These are phyloP conservation scores for Leptinotarsa undecemlineata DNA, from an alignment of 1,140 invertebrate species.

Conservation along the genomic window DNA sequence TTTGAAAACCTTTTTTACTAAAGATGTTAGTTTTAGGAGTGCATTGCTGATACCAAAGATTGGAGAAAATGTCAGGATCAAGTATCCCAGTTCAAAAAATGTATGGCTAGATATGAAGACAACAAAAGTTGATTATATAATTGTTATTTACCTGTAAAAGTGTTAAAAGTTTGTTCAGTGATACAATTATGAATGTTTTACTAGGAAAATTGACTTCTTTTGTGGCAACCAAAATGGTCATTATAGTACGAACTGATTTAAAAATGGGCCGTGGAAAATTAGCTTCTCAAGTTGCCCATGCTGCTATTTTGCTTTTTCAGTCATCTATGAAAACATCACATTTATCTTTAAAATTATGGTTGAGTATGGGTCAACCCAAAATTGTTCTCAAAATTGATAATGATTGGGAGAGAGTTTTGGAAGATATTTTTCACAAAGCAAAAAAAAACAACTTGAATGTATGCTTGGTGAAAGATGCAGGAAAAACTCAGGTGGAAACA, in stretches of 20 bases:
- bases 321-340: slow-evolving; percentile 54
- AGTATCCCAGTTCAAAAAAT: slow-evolving; percentile 77
- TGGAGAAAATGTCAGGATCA: slow-evolving; percentile 88
- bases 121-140: slow-evolving; percentile 10
- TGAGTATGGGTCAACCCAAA: slow-evolving; percentile 73
- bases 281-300: slow-evolving; percentile 83
- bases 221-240: slow-evolving; percentile 66
- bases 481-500: slow-evolving; percentile 71
- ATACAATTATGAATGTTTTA: slow-evolving; percentile 16
- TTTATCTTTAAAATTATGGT: slow-evolving; percentile 66
- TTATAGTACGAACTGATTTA: slow-evolving; percentile 77
- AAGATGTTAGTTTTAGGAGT: slow-evolving; percentile 64
- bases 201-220: slow-evolving; percentile 41
- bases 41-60: slow-evolving; percentile 83
- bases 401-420: slow-evolving; percentile 58
- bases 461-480: slow-evolving; percentile 74
- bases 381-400: slow-evolving; percentile 66
- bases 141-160: slow-evolving; percentile 21
- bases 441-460: slow-evolving; percentile 62
- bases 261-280: slow-evolving; percentile 81
- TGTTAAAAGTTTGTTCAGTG: background rate
- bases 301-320: slow-evolving; percentile 70
- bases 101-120: slow-evolving; percentile 64
- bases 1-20: background rate
- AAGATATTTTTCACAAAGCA: slow-evolving; percentile 61